Base-by-base conservation (phyloP, 2,888 invertebrate species). In the Lasius platythorax region DNA sequence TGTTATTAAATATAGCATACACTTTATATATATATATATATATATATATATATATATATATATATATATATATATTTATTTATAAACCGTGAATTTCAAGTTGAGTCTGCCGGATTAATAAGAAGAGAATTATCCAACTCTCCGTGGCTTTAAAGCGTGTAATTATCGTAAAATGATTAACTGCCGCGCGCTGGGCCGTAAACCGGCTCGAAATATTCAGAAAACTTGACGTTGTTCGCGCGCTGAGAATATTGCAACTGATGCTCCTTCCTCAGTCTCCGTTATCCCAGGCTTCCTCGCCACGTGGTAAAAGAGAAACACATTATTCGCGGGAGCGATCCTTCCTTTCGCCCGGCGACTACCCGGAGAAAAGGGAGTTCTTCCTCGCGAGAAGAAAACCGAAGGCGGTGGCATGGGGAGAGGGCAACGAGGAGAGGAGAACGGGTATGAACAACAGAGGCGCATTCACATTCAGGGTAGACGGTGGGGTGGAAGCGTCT, bases 241-340 rank as follows among this genome's bases (percentile, higher is more conserved):
- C 86, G 82, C 83, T 83, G 82, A 74, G 83, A 87, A 88, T 90
- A 87, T 90, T 91, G 87, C 87, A 84, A 84, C 83, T 79, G 87
- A 87, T 88, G 85, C 83, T 66, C 37, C 37, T 68, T 53, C 68
- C 68, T 46, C 74, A 23, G 67, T 75, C 73, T 73, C 76, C 64
- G 70, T 87, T 82, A 85, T 85, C 84, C 85, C 43, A 64, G 78
- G 85, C 86, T 86, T 86, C 85, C 85, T 76, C 82, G 83, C 87
- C 85, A 56, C 87, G 73, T 63, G 78, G 68, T 63, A 85, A 61
- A 85, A 85, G 83, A 87, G 83, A 78, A 88, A 88, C 87, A 67
- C 87, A 91, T 91, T 91, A 91, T 87, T 91, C 88, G 90, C 85
- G 91, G 84, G 85, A 91, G 85, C 91, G 90, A 90, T 89, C 87